Evolutionary conservation across 2,888 invertebrate genomes (phyloP), one percentile per base, ranked within the genome.

Genomic region (Thalpophila matura): DNA sequence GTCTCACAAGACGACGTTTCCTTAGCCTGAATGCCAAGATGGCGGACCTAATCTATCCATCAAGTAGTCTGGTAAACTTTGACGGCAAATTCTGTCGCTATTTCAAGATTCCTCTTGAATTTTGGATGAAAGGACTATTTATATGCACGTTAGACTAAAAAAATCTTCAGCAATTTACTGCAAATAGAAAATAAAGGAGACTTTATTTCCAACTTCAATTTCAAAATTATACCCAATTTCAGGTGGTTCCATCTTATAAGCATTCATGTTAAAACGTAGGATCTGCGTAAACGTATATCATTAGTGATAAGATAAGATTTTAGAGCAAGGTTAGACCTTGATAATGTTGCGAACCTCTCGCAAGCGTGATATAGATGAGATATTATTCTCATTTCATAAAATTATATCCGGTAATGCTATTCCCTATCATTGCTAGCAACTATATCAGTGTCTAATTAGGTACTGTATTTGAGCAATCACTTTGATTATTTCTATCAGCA

Each of bases 311-410:
- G 80, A 83, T 78, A 77, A 59, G 12, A 37, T 78, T 76, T 75
- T 46, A 79, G 84, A 82, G 72, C 81, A 85, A 86, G 85, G 83
- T 80, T 20, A 67, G 33, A 40, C 64, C 80, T 78, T 74, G 77
- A 61, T 71, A 55, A 20, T 42, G 38, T 77, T 62, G 60, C 40
- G 29, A 69, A 61, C 53, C 7, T 35, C 51, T 56, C 14, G 12
- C 3, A 49, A 18, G 29, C 18, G 14, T 26, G 47, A 35, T 38
- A 47, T 22, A 35, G 24, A 40, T 40, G 33, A 16, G 33, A 27
- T 31, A 27, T 27, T 16, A 45, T 6, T 3, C 20, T n/a, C 24
- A 26, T 27, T n/a, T 26, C 5, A 40, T 24, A 4, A 38, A 49
- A 16, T 35, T 12, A 7, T 14, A 14, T 1, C 12, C 1, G 9